Conservation (phyloP, 2,113 vertebrate species). For the Perognathus longimembris region DNA sequence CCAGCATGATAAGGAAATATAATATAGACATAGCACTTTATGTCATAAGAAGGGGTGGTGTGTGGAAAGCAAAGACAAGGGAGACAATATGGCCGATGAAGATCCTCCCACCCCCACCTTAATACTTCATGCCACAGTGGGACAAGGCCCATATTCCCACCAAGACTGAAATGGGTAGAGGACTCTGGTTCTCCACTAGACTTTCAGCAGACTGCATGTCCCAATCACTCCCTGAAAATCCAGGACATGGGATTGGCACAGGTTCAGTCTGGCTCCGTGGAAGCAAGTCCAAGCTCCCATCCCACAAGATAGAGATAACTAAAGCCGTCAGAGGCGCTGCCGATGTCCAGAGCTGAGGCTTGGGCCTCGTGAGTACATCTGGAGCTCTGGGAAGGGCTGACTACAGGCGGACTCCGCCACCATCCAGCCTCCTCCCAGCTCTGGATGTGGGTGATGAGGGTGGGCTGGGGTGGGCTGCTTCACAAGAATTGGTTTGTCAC, state of each 20-base stretch:
- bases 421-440: fast-evolving
- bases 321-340: not conserved
- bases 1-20: not conserved
- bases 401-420: no score
- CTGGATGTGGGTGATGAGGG: no score
- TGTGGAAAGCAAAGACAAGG: not conserved
- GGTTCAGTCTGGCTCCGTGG: not conserved
- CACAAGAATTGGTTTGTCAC: constrained; percentile 18
- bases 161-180: not conserved
- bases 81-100: not conserved
- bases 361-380: not conserved
- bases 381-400: not conserved
- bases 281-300: not conserved
- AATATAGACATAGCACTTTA: not conserved
- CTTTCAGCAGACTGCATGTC: not conserved
- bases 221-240: not conserved
- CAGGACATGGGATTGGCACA: not conserved
- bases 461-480: not conserved
- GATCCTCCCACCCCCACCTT: not conserved
- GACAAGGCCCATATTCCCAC: fast-evolving
- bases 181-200: not conserved
- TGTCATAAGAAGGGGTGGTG: not conserved
- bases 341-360: not conserved
- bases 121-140: not conserved
- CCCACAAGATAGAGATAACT: not conserved